Conservation (phyloP, 2,888 invertebrate genomes). For the Lasioglossum figueresi region DNA sequence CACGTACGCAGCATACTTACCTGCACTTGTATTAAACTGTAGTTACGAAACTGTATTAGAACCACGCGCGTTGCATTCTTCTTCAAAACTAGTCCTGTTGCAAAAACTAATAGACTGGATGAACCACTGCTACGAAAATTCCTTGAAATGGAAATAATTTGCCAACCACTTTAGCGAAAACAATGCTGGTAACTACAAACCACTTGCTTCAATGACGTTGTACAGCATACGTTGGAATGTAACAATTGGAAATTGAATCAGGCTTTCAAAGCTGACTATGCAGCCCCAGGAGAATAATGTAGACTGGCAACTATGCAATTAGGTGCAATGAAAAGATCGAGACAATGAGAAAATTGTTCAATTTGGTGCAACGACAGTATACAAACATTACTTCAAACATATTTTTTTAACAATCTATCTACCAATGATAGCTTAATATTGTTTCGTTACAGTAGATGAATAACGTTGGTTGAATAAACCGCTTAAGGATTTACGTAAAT, state of each 20-base stretch:
- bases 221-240: neutral
- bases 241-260: neutral
- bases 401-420: neutral
- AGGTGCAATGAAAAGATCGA: neutral
- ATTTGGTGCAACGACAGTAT: neutral
- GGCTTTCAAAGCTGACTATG: neutral
- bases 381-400: neutral
- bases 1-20: neutral
- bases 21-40: neutral
- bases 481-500: neutral
- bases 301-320: neutral
- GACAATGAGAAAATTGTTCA: conserved; percentile 5
- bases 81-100: neutral
- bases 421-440: neutral
- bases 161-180: neutral
- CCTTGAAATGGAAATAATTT: neutral
- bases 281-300: neutral
- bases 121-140: neutral
- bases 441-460: neutral
- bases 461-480: neutral
- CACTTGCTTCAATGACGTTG: neutral
- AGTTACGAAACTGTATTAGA: neutral
- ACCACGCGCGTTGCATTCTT: neutral
- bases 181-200: neutral
- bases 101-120: neutral